Evolutionary conservation across 2,888 invertebrate genomes (phyloP).

Genomic region (Aspidapion aeneum): DNA sequence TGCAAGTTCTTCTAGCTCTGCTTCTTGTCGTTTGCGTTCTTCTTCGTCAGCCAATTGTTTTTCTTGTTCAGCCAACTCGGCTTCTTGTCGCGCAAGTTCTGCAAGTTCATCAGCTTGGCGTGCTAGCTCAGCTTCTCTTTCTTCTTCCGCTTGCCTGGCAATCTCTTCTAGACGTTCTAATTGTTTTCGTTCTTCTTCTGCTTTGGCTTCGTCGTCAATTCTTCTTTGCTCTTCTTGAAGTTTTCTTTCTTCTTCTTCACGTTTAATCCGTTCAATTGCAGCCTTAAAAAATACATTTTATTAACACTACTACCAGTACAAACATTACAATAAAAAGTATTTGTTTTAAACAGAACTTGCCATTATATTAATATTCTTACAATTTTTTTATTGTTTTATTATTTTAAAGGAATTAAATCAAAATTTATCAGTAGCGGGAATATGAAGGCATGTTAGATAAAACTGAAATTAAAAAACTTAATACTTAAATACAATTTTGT

Average conservation of each 20-base stretch:
- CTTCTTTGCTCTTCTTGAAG: conserved; percentile 52
- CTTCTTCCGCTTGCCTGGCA: conserved; percentile 60
- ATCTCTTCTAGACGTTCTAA: conserved; percentile 56
- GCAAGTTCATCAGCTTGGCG: conserved; percentile 55
- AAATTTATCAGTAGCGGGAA: no score
- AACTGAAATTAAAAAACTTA: no score
- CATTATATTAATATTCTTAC: no score
- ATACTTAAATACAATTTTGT: no score
- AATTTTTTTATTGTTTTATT: no score
- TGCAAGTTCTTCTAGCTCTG: conserved; percentile 57
- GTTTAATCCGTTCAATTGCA: conserved; percentile 52
- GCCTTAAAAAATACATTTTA: conserved; percentile 42
- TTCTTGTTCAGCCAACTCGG: conserved; percentile 59
- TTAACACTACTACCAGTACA: no score
- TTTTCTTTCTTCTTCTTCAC: conserved; percentile 54
- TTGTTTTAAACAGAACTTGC: no score
- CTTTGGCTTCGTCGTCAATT: conserved; percentile 43
- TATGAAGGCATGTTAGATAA: no score
- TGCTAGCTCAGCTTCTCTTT: conserved; percentile 63
- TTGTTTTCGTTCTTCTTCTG: conserved; percentile 48
- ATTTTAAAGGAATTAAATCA: no score
- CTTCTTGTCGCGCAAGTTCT: conserved; percentile 54
- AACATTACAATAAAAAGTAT: no score
- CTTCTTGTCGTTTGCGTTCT: conserved; percentile 52
- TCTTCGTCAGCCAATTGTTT: conserved; percentile 57